Base-by-base conservation (phyloP, 2,888 invertebrate genomes). In the Limnephilus lunatus region DNA sequence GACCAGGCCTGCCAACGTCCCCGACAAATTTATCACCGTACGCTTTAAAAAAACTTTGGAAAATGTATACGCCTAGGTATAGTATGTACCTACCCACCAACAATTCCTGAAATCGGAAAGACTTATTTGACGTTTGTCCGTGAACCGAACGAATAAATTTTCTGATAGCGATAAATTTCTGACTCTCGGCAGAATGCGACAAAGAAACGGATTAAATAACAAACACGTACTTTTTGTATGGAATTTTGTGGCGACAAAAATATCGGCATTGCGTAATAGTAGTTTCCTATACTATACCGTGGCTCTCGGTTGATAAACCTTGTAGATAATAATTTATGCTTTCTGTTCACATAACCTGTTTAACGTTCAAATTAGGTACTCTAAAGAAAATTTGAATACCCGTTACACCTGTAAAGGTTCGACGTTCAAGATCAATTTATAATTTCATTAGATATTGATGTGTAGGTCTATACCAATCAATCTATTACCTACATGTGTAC, bases 91-190 rank as follows among this genome's bases (percentile, higher is more conserved):
- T 48, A 48, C 48, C 48, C 48, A 87, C 87, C 68, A 68, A 87
- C 87, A 87, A 87, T 53, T 87, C n/a, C 53, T 87, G 31, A 87
- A 87, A 53, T 68, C 68, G 32, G 68, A 35, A 53, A 68, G 87
- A 87, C 48, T 68, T 87, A 87, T 87, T 35, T 87, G 87, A 87
- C 87, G 68, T 68, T 87, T 87, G 87, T 87, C 87, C 87, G 87
- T 87, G 87, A 87, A 87, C 87, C 68, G 87, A 53, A 44, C 68
- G 31, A 25, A 87, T 87, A 87, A 53, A 53, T 87, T 68, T 53
- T 68, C 53, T 11, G 53, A 25, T 68, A 3, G 85, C 12, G n/a
- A 39, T 85, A 85, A 85, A 85, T 85, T 39, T 82, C 82, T 32
- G 82, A 31, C 82, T 30, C 82, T 81, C 32, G 14, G 30, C 15